A percentile compares a stretch with the other conserved stretches of the same genome.
Evolutionary conservation across 2,797 vertebrate genomes (phyloP).

Genomic region (Pteronotus mesoamericanus): DNA sequence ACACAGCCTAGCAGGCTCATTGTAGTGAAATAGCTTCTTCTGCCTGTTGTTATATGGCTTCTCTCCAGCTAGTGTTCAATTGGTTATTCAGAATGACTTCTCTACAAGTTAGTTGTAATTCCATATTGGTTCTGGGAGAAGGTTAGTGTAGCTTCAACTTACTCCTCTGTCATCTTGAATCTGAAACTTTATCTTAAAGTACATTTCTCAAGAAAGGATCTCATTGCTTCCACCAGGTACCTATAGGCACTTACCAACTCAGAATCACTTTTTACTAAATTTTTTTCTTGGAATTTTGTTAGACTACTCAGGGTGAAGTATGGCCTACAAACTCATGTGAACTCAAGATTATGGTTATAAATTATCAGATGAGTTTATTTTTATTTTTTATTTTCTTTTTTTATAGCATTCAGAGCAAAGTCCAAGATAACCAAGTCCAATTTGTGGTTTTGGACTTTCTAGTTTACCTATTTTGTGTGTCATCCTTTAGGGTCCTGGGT

Average conservation of each 20-base stretch:
- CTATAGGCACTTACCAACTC: background rate
- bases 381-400: background rate
- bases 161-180: too few relatives aligned
- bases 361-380: background rate
- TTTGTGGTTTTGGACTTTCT: background rate
- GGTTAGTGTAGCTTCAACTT: too few relatives aligned
- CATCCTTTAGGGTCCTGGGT: background rate
- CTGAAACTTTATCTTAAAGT: too few relatives aligned
- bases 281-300: constrained; percentile 6
- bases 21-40: too few relatives aligned
- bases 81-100: too few relatives aligned
- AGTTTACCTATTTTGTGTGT: background rate
- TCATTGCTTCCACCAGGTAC: background rate
- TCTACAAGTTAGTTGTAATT: too few relatives aligned
- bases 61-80: too few relatives aligned
- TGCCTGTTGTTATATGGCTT: too few relatives aligned
- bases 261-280: background rate
- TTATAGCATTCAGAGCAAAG: background rate
- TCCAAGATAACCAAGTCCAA: background rate
- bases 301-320: background rate
- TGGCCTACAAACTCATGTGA: background rate
- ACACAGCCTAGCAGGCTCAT: too few relatives aligned
- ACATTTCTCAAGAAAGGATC: background rate
- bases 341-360: background rate
- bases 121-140: too few relatives aligned